Conservation (phyloP, 2,888 invertebrate genomes). For the Parnassius orleans region DNA sequence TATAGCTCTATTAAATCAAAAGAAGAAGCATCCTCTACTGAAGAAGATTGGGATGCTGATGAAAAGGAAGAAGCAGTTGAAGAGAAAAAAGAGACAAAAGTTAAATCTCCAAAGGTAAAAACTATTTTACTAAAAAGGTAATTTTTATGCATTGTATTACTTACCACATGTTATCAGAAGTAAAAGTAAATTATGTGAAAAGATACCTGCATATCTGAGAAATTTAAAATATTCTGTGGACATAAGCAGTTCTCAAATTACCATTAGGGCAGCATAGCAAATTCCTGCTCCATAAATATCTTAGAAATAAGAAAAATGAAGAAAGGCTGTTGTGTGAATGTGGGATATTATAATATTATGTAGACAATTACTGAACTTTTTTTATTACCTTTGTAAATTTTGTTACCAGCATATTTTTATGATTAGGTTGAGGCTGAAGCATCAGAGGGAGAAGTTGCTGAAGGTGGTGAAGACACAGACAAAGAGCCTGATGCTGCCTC, state of each 20-base stretch:
- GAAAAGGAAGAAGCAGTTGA: conserved; percentile 63
- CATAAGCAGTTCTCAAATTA: too few relatives aligned
- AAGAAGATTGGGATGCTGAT: conserved; percentile 76
- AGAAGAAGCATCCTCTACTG: conserved; percentile 73
- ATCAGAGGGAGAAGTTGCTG: conserved; percentile 69
- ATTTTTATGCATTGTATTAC: too few relatives aligned
- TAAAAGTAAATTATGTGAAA: too few relatives aligned
- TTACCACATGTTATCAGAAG: too few relatives aligned
- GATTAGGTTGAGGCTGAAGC: conserved; percentile 57
- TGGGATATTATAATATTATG: too few relatives aligned
- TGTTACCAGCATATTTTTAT: not conserved
- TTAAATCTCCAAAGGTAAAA: conserved; percentile 66
- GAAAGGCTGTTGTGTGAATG: too few relatives aligned
- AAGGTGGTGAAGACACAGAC: conserved; percentile 75
- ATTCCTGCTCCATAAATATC: too few relatives aligned
- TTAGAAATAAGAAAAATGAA: too few relatives aligned
- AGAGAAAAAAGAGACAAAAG: conserved; percentile 64
- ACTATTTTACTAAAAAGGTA: too few relatives aligned
- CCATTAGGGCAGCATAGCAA: too few relatives aligned
- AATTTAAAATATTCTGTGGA: too few relatives aligned
- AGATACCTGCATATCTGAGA: too few relatives aligned
- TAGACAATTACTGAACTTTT: not conserved
- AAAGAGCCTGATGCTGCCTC: conserved; percentile 79
- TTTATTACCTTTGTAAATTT: not conserved
- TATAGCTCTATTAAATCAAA: conserved; percentile 71